Conservation (phyloP, 2,888 invertebrate species). For the Schizaphis graminum region DNA sequence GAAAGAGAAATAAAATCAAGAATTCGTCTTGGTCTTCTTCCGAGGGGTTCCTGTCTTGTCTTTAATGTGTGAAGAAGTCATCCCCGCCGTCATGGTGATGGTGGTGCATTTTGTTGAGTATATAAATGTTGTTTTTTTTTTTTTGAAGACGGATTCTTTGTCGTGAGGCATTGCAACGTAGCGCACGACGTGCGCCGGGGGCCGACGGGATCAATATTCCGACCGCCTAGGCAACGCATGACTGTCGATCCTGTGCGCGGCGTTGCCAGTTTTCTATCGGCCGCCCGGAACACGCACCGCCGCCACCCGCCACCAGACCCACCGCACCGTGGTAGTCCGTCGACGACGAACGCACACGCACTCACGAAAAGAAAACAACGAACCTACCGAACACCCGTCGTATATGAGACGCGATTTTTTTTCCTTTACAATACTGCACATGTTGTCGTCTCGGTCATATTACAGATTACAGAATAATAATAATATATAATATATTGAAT, state of each 20-base stretch:
- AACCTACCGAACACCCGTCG: neutral
- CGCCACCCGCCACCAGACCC: neutral
- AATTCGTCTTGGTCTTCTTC: conserved; percentile 21
- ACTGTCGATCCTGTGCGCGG: conserved; percentile 64
- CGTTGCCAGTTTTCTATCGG: conserved; percentile 57
- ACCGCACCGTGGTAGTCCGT: neutral
- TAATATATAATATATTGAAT: conserved; percentile 11
- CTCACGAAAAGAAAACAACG: conserved; percentile 22
- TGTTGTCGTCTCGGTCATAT: conserved; percentile 11
- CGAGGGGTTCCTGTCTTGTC: conserved; percentile 30
- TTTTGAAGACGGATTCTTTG: conserved; percentile 61
- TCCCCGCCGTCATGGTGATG: conserved; percentile 15
- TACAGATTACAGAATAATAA: neutral
- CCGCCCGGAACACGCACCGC: conserved; percentile 41
- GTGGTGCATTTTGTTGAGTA: conserved; percentile 12
- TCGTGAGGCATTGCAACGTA: conserved; percentile 65
- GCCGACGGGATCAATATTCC: conserved; percentile 66
- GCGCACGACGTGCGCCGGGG: conserved; percentile 58
- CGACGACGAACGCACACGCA: neutral
- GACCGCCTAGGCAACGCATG: conserved; percentile 65
- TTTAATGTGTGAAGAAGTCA: conserved; percentile 56
- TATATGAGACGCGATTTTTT: conserved; percentile 2
- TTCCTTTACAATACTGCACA: neutral
- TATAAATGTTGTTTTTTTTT: conserved; percentile 42
- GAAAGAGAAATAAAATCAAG: conserved; percentile 28